A percentile compares a stretch with the other conserved stretches of the same genome.
These are phyloP conservation scores for Dicyrtoma fusca DNA, from an alignment of 2,888 invertebrate species.

Conservation along the genomic window DNA sequence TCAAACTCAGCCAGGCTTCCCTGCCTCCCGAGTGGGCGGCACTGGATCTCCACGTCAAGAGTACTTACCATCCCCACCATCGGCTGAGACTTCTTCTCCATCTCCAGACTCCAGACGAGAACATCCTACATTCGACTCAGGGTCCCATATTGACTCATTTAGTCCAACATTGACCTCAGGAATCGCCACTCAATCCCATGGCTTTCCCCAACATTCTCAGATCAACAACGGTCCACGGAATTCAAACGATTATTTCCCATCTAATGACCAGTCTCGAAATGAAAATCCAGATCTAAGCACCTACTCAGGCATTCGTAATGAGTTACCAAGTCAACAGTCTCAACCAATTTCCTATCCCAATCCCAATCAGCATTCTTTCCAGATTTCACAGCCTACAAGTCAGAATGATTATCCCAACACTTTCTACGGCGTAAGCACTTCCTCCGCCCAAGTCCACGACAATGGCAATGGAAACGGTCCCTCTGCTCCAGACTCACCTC, in stretches of 20 bases:
- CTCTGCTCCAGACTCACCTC: too few relatives aligned
- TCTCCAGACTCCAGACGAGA: constrained; percentile 5
- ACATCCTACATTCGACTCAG: neutral
- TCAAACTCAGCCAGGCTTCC: constrained; percentile 16
- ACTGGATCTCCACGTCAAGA: neutral
- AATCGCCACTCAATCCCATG: neutral
- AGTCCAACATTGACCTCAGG: neutral
- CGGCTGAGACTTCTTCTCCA: constrained; percentile 3
- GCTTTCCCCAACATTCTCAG: neutral
- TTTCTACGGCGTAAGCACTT: neutral
- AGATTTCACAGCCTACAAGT: neutral
- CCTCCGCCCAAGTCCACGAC: neutral
- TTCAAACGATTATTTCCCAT: constrained; percentile 7
- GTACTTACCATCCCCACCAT: neutral
- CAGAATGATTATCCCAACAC: neutral
- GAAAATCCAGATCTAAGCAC: constrained; percentile 14
- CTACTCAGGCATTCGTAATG: constrained; percentile 12
- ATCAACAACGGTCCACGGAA: neutral
- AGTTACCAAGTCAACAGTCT: constrained; percentile 3
- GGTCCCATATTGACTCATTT: neutral
- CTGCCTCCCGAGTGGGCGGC: neutral
- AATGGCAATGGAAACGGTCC: neutral
- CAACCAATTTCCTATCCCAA: neutral
- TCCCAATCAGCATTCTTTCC: constrained; percentile 7
- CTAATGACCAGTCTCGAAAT: constrained; percentile 11